phyloP scores from a whole-genome alignment of 1,140 invertebrate genomes.

The Antheraea pernyi region DNA sequence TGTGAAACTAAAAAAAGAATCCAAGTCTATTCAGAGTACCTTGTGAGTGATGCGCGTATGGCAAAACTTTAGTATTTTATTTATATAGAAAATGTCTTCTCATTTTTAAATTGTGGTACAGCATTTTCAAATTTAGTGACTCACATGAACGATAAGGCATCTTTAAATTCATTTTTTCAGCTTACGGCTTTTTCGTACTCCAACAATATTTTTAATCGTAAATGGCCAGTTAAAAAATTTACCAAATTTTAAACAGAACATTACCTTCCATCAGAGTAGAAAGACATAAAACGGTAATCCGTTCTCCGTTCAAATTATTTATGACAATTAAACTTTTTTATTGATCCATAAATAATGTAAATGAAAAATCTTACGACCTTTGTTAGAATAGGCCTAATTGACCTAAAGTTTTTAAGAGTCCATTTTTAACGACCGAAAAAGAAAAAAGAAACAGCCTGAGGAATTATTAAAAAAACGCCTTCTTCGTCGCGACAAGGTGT shows the following conservation, averaged over 20 bases:
- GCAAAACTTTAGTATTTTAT: no score
- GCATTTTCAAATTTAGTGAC: no score
- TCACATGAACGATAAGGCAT: no score
- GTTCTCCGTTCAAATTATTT: slow-evolving; percentile 46
- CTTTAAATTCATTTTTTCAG: no score
- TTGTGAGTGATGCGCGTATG: no score
- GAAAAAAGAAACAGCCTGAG: slow-evolving; percentile 31
- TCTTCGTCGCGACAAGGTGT: slow-evolving; percentile 43
- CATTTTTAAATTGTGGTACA: no score
- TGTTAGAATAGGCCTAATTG: slow-evolving; percentile 60
- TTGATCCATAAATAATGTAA: slow-evolving; percentile 52
- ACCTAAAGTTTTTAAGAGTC: slow-evolving; percentile 41
- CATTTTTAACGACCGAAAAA: slow-evolving; percentile 53
- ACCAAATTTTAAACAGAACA: not conserved
- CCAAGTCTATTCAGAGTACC: no score
- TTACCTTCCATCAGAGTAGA: not conserved
- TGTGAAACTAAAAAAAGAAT: no score
- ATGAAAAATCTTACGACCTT: slow-evolving; percentile 44
- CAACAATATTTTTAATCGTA: no score
- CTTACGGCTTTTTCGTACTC: no score
- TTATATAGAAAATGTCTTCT: no score
- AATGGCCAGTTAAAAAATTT: not conserved
- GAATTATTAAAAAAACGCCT: slow-evolving; percentile 1
- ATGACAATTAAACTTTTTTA: slow-evolving; percentile 63
- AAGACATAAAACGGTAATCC: slow-evolving; percentile 1